Evolutionary conservation across 2,888 invertebrate species (phyloP).

Genomic region (Rosalia funebris): DNA sequence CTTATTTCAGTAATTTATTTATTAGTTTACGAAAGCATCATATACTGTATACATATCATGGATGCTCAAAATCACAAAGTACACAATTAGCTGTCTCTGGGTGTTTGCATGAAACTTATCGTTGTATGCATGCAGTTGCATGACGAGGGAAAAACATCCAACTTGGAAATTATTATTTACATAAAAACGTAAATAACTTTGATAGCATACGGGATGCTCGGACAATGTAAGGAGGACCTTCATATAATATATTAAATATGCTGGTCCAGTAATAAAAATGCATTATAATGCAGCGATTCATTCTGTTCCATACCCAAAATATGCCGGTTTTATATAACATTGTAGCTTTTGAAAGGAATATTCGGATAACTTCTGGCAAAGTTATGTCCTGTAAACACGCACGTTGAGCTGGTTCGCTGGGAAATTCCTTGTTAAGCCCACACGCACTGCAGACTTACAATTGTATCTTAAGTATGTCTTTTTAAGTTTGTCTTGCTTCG

Average conservation of each 20-base stretch:
- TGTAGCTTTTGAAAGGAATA: not conserved
- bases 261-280: conserved; percentile 13
- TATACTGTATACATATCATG: too few relatives aligned
- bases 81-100: too few relatives aligned
- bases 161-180: conserved; percentile 7
- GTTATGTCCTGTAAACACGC: conserved; percentile 15
- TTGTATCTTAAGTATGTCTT: too few relatives aligned
- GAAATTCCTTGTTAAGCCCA: conserved; percentile 18
- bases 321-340: conserved; percentile 8
- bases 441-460: not conserved
- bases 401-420: conserved; percentile 1
- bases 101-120: too few relatives aligned
- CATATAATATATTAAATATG: conserved; percentile 10
- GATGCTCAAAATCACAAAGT: too few relatives aligned
- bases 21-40: too few relatives aligned
- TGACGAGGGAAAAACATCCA: not conserved
- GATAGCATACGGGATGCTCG: too few relatives aligned
- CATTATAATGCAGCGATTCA: conserved; percentile 11
- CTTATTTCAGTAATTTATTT: too few relatives aligned
- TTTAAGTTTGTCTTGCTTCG: too few relatives aligned
- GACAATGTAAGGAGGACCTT: conserved; percentile 10
- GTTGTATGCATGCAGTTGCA: not conserved
- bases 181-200: conserved; percentile 2
- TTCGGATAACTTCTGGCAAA: conserved; percentile 8
- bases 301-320: conserved; percentile 9